These are phyloP conservation scores for rabbit (Oryctolagus cuniculus) DNA, from an alignment of 2,113 vertebrate genomes.

Conservation along the genomic window mOryCun1.1 NC_091447.1:32142001-32142500, in stretches of 20 bases:
- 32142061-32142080: neutral
- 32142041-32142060: neutral
- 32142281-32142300: neutral
- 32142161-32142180: neutral
- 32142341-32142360: neutral
- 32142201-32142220: neutral
- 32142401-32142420: neutral
- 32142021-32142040: conserved; percentile 36
- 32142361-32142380: conserved; percentile 10
- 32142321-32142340: neutral
- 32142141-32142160: neutral
- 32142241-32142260: neutral
- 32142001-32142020: neutral
- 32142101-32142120: conserved; percentile 41
- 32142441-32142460: neutral
- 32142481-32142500: neutral
- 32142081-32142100: neutral
- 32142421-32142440: neutral
- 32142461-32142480: neutral
- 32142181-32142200: neutral
- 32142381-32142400: neutral
- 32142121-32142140: neutral
- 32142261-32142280: neutral
- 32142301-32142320: neutral
- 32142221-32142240: neutral